Evolutionary conservation across 2,888 invertebrate genomes (phyloP).

Genomic region (Caenorhabditis sulstoni): DNA sequence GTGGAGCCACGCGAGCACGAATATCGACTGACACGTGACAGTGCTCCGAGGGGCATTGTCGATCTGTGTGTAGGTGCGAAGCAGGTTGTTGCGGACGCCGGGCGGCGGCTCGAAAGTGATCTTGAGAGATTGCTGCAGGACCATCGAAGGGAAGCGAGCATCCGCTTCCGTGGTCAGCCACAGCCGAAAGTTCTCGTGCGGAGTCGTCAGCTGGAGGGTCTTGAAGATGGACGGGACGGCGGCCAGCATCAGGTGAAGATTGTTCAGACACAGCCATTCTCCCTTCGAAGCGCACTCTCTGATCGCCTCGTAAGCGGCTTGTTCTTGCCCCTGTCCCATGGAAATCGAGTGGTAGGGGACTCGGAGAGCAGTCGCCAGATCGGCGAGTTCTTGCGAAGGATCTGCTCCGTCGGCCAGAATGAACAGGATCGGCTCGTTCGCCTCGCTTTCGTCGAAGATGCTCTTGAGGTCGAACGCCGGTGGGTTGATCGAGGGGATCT

Average conservation of each 20-base stretch:
- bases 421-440: conserved; percentile 88
- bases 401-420: conserved; percentile 92
- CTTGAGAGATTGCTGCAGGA: conserved; percentile 75
- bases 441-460: conserved; percentile 83
- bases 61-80: conserved; percentile 62
- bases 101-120: conserved; percentile 85
- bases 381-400: conserved; percentile 88
- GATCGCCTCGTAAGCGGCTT: conserved; percentile 81
- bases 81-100: conserved; percentile 86
- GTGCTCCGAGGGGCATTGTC: conserved; percentile 76
- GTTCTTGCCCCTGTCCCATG: conserved; percentile 77
- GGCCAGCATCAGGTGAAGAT: conserved; percentile 87
- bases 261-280: conserved; percentile 89
- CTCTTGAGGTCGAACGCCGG: conserved; percentile 84
- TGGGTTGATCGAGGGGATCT: conserved; percentile 81
- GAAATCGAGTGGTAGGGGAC: conserved; percentile 84
- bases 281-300: conserved; percentile 83
- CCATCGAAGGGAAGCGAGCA: conserved; percentile 80
- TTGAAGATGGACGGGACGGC: conserved; percentile 87
- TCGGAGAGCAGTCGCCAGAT: conserved; percentile 84
- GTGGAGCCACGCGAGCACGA: conserved; percentile 91
- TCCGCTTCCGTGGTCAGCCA: conserved; percentile 93
- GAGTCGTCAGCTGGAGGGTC: conserved; percentile 83
- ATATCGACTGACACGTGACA: conserved; percentile 83
- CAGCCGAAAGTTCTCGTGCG: conserved; percentile 85